Evolutionary conservation across 2,888 invertebrate species (phyloP).

Genomic region (Aethes cnicana): DNA sequence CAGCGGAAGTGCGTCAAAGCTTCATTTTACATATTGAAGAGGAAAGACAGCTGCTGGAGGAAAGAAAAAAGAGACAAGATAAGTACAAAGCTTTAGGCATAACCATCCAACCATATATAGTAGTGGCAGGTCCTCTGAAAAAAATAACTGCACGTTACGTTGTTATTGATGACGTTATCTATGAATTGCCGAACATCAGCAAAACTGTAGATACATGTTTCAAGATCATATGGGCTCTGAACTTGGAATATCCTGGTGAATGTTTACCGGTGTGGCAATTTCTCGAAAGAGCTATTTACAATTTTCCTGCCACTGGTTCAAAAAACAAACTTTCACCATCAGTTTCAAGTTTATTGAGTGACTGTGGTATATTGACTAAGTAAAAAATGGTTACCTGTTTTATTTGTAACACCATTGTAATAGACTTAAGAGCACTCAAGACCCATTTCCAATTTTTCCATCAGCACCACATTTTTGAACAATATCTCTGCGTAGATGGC

Average conservation of each 20-base stretch:
- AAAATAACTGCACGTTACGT: constrained; percentile 1
- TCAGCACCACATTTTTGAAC: constrained; percentile 10
- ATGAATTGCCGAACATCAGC: background rate
- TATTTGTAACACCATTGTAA: constrained; percentile 2
- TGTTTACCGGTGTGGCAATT: background rate
- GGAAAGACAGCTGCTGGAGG: no score
- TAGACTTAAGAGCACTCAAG: background rate
- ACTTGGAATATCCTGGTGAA: constrained; percentile 1
- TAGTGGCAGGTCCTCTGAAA: background rate
- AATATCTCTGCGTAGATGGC: constrained; percentile 16
- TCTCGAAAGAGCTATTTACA: background rate
- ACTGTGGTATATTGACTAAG: background rate
- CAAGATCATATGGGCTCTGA: background rate
- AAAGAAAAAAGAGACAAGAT: background rate
- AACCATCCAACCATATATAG: constrained; percentile 4
- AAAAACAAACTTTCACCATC: background rate
- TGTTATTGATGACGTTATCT: background rate
- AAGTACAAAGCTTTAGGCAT: background rate
- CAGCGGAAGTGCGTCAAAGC: no score
- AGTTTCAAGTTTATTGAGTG: background rate
- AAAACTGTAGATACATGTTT: constrained; percentile 3
- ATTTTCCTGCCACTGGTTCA: background rate
- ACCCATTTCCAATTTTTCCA: background rate
- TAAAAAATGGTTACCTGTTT: background rate
- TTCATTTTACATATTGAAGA: no score